Evolutionary conservation across 2,113 vertebrate species (phyloP).

Genomic region (Lepus europaeus): DNA sequence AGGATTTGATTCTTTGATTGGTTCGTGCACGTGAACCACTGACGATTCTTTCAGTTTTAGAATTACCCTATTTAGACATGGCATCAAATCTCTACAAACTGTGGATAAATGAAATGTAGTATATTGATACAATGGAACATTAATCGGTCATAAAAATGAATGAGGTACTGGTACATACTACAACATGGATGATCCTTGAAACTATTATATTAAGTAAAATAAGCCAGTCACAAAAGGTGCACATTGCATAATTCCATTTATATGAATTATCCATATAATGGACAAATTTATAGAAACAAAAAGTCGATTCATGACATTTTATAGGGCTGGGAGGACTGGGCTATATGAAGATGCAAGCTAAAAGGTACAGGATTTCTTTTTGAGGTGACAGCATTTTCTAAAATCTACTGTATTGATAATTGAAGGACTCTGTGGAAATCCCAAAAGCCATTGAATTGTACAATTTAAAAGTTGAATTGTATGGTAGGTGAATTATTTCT

Average conservation of each 20-base stretch:
- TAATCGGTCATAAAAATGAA: constrained; percentile 28
- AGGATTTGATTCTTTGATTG: too few relatives aligned
- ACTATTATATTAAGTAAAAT: neutral
- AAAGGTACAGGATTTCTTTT: neutral
- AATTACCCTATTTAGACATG: constrained; percentile 32
- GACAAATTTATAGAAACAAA: neutral
- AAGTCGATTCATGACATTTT: neutral
- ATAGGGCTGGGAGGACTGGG: neutral
- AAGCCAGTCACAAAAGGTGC: neutral
- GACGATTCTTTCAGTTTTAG: constrained; percentile 22
- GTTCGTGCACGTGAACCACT: neutral
- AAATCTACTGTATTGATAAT: neutral
- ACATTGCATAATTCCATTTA: neutral
- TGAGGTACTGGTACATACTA: neutral
- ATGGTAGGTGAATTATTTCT: constrained; percentile 4
- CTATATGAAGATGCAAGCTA: neutral
- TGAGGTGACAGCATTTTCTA: constrained; percentile 10
- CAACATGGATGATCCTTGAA: constrained; percentile 8
- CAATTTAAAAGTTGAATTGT: neutral
- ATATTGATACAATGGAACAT: neutral
- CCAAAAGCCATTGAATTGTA: neutral
- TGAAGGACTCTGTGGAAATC: constrained; percentile 20
- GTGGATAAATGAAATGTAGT: constrained; percentile 35
- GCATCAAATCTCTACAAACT: neutral
- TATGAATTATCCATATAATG: constrained; percentile 7